Percentiles rank a stretch among this genome's conserved stretches.
Conservation (phyloP, 2,797 vertebrate species). For the Brachyrhaphis roseni region DNA sequence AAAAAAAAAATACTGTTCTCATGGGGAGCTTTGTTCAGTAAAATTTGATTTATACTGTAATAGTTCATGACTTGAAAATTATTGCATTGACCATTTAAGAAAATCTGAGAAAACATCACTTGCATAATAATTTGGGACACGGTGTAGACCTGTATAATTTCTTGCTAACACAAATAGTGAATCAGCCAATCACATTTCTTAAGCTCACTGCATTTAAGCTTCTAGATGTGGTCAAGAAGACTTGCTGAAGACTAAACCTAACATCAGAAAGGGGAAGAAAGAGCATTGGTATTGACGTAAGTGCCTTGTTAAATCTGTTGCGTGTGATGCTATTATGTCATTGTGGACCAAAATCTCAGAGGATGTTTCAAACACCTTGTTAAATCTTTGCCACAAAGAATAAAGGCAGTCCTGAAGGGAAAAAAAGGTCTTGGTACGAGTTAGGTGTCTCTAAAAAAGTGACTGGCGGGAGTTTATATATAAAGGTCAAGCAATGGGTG, state of each 20-base stretch:
- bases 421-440: not conserved
- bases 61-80: too few species aligned
- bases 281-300: not conserved
- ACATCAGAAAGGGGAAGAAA: not conserved
- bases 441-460: not conserved
- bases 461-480: not conserved
- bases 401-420: not conserved
- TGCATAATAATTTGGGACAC: too few species aligned
- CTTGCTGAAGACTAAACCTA: not conserved
- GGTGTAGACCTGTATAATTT: not conserved
- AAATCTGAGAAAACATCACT: too few species aligned
- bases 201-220: not conserved
- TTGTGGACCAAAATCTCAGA: not conserved
- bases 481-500: not conserved
- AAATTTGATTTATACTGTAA: too few species aligned
- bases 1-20: too few species aligned
- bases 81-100: too few species aligned
- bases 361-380: not conserved
- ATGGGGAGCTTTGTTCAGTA: too few species aligned
- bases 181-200: not conserved
- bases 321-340: not conserved
- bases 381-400: not conserved
- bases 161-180: not conserved
- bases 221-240: not conserved
- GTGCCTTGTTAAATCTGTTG: not conserved